phyloP scores from a whole-genome alignment of 2,113 vertebrate genomes.

The Engraulis encrasicolus region DNA sequence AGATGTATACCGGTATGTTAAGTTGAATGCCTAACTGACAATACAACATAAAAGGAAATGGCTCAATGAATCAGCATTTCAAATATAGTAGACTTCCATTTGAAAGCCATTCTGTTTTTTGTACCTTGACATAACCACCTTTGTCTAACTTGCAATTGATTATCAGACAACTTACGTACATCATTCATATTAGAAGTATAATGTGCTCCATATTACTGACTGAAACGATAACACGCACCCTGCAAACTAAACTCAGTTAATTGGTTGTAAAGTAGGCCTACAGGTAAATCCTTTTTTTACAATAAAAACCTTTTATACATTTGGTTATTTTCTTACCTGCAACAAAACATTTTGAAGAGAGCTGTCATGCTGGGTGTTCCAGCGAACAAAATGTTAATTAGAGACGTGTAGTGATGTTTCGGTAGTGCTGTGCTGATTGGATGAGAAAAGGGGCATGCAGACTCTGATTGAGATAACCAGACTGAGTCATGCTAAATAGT shows the following conservation, averaged over 20 bases:
- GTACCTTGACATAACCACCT: constrained; percentile 16
- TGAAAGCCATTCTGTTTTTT: background rate
- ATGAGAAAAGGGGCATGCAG: background rate
- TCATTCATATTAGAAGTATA: constrained; percentile 15
- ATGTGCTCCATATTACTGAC: background rate
- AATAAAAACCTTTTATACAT: background rate
- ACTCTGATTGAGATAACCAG: background rate
- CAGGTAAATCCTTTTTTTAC: constrained; percentile 2
- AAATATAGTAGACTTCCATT: constrained; percentile 6
- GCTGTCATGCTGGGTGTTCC: background rate
- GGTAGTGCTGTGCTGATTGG: background rate
- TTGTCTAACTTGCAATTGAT: constrained; percentile 60
- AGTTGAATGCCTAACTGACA: background rate
- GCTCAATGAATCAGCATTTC: background rate
- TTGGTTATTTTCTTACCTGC: background rate
- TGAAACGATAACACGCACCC: background rate
- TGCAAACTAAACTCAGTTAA: background rate
- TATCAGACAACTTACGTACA: constrained; percentile 56
- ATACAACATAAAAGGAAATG: background rate
- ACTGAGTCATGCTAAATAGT: background rate
- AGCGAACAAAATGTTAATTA: background rate
- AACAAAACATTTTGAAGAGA: constrained; percentile 37
- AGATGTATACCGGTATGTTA: constrained; percentile 35
- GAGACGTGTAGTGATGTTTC: constrained; percentile 4
- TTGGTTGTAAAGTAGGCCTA: background rate